These are phyloP conservation scores for Pampusana beccarii DNA, from an alignment of 2,113 vertebrate genomes.

Conservation along the genomic window DNA sequence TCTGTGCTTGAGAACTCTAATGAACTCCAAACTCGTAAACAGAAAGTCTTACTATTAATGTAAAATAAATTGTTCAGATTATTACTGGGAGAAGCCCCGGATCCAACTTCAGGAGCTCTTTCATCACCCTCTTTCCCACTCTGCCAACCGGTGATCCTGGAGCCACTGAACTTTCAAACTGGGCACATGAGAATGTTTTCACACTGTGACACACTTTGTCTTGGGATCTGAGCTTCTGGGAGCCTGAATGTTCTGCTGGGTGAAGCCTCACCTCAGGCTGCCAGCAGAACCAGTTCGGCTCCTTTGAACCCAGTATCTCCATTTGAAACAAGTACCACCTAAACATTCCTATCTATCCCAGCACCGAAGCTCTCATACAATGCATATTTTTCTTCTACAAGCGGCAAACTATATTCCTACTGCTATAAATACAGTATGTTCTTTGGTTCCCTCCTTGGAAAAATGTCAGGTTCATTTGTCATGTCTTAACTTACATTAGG, in stretches of 20 bases:
- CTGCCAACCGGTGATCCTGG: not conserved
- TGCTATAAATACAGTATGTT: conserved; percentile 66
- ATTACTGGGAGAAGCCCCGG: not conserved
- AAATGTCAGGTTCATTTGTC: conserved; percentile 69
- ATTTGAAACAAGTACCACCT: not conserved
- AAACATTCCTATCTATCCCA: not conserved
- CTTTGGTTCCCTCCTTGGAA: conserved; percentile 50
- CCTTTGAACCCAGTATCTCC: not conserved
- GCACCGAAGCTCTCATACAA: not conserved
- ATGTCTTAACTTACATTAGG: conserved; percentile 64
- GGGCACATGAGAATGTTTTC: not conserved
- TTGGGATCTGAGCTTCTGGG: not conserved
- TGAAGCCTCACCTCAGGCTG: not conserved
- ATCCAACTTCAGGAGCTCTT: not conserved
- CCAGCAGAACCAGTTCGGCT: not conserved
- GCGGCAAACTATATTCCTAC: conserved; percentile 42
- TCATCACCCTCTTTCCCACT: not conserved
- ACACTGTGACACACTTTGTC: not conserved
- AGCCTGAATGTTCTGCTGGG: not conserved
- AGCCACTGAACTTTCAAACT: not conserved
- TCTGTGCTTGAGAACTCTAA: not conserved
- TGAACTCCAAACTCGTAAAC: not conserved
- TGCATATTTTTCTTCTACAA: conserved; percentile 16
- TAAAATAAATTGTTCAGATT: not conserved
- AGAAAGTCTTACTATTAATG: not conserved